Evolutionary conservation across 2,113 vertebrate genomes (phyloP).

Genomic region (Zeus faber): DNA sequence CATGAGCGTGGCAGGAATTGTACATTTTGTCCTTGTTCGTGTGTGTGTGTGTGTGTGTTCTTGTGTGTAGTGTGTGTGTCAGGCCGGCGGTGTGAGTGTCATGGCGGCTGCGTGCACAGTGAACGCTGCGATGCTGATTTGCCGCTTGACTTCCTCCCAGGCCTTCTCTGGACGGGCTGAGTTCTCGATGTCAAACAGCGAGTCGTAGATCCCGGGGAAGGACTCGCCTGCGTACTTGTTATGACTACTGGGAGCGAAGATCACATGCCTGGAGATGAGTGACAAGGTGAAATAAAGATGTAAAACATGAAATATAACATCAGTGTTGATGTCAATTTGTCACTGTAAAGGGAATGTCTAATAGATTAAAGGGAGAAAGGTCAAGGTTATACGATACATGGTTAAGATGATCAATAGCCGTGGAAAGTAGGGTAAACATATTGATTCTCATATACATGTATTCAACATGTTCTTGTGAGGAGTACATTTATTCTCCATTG

Average conservation of each 20-base stretch:
- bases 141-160: constrained; percentile 87
- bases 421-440: too few species aligned
- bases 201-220: constrained; percentile 92
- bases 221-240: constrained; percentile 92
- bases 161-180: constrained; percentile 65
- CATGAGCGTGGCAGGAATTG: neutral
- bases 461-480: too few species aligned
- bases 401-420: too few species aligned
- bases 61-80: constrained; percentile 20
- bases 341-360: too few species aligned
- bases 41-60: constrained; percentile 5
- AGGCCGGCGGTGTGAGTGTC: constrained; percentile 74
- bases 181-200: constrained; percentile 85
- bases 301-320: too few species aligned
- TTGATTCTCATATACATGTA: too few species aligned
- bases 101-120: constrained; percentile 86
- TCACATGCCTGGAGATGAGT: constrained; percentile 77
- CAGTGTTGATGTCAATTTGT: too few species aligned
- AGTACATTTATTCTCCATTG: too few species aligned
- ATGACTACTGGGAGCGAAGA: constrained; percentile 92
- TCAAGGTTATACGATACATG: too few species aligned
- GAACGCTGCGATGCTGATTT: constrained; percentile 89
- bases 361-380: too few species aligned
- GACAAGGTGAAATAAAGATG: too few species aligned
- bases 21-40: constrained; percentile 1